A percentile compares a stretch with the other conserved stretches of the same genome.
Conservation (phyloP, 2,797 vertebrate genomes). For the Anguilla megastoma region DNA sequence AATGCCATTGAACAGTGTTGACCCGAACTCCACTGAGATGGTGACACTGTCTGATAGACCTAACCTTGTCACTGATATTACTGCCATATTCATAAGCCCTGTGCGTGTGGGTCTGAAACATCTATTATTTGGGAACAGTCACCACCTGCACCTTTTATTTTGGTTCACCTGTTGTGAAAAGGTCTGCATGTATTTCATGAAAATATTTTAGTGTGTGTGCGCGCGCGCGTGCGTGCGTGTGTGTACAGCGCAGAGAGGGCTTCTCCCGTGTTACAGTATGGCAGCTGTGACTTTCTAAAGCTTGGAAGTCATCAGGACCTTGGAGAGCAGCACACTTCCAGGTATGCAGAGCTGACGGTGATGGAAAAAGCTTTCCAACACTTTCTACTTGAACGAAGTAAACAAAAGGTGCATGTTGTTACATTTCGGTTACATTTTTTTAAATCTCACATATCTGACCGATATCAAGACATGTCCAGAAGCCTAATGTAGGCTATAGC, state of each 20-base stretch:
- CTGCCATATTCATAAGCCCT: neutral
- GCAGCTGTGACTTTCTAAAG: neutral
- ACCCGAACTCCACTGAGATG: neutral
- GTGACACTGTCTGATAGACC: neutral
- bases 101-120: neutral
- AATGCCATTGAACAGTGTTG: neutral
- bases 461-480: no score
- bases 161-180: neutral
- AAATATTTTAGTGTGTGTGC: neutral
- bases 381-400: neutral
- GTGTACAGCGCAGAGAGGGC: neutral
- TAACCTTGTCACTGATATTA: neutral
- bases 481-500: no score
- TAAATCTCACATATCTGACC: neutral
- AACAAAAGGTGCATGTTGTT: neutral
- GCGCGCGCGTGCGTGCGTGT: no score
- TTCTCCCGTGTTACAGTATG: neutral
- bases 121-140: neutral
- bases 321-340: neutral
- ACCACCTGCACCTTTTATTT: neutral
- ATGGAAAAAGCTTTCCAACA: neutral
- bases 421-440: neutral
- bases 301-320: neutral
- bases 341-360: neutral
- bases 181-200: neutral